A percentile compares a stretch with the other conserved stretches of the same genome.
These are phyloP conservation scores for Watsonalla binaria DNA, from an alignment of 2,888 invertebrate species.

Conservation along the genomic window DNA sequence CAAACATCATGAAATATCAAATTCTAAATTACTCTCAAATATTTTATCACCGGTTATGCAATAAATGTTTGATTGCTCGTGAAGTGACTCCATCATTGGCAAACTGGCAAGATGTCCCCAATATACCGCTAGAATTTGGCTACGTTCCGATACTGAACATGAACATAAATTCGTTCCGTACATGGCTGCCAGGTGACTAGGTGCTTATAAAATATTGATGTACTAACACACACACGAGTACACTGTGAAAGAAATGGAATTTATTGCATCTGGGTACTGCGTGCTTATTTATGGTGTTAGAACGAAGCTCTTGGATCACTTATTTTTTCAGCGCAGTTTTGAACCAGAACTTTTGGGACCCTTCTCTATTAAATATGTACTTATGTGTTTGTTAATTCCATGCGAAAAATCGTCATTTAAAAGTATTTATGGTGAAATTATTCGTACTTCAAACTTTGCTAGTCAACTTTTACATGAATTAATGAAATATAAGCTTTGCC, in stretches of 20 bases:
- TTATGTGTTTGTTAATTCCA: too few species aligned
- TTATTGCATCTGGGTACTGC: too few species aligned
- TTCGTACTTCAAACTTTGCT: too few species aligned
- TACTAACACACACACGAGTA: constrained; percentile 4
- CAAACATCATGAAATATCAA: neutral
- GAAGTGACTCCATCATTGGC: constrained; percentile 22
- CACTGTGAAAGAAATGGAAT: constrained; percentile 5
- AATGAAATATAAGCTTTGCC: too few species aligned
- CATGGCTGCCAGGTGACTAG: constrained; percentile 46
- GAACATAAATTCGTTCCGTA: constrained; percentile 43
- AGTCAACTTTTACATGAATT: too few species aligned
- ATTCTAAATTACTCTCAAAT: neutral
- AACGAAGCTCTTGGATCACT: too few species aligned
- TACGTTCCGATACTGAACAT: constrained; percentile 34
- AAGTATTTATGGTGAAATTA: too few species aligned
- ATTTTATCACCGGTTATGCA: constrained; percentile 6
- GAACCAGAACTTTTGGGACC: too few species aligned
- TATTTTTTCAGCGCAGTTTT: too few species aligned
- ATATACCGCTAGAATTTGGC: constrained; percentile 50
- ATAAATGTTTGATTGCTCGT: constrained; percentile 18
- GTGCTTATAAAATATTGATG: constrained; percentile 31
- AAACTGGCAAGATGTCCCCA: constrained; percentile 41
- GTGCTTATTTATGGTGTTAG: too few species aligned
- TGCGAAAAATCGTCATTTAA: too few species aligned
- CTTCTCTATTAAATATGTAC: too few species aligned